A percentile compares a stretch with the other conserved stretches of the same genome.
Evolutionary conservation across 1,140 invertebrate genomes (phyloP).

Genomic region (Zophobas atratus): DNA sequence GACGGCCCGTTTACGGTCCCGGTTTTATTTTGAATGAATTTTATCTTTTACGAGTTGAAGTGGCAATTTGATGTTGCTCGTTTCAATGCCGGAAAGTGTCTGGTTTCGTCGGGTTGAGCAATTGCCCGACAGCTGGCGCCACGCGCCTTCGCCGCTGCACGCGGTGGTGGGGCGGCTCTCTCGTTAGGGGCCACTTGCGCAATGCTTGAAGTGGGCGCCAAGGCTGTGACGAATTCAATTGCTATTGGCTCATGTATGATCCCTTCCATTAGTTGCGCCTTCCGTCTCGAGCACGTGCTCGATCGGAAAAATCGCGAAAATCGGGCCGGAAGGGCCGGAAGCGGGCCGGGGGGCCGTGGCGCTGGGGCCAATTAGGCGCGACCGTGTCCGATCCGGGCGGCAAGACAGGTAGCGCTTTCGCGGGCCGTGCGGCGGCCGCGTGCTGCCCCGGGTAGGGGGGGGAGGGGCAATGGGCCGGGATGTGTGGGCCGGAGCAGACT

Average conservation of each 20-base stretch:
- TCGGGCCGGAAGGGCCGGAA: slow-evolving; percentile 3
- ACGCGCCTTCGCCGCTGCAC: slow-evolving; percentile 51
- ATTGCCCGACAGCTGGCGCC: slow-evolving; percentile 62
- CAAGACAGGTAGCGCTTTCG: slow-evolving; percentile 2
- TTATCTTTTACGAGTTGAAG: slow-evolving; percentile 64
- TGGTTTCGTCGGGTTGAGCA: slow-evolving; percentile 59
- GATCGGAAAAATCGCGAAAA: neutral
- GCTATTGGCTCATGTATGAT: slow-evolving; percentile 65
- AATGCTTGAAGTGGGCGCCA: slow-evolving; percentile 64
- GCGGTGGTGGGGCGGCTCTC: slow-evolving; percentile 55
- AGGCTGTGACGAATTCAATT: slow-evolving; percentile 65
- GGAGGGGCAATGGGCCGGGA: slow-evolving; percentile 66
- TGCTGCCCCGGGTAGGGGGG: slow-evolving; percentile 53
- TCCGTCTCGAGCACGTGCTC: slow-evolving; percentile 29
- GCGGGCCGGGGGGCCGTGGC: slow-evolving; percentile 46
- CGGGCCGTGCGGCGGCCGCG: neutral
- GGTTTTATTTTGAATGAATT: slow-evolving; percentile 62
- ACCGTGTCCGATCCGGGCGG: slow-evolving; percentile 6
- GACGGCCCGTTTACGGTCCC: neutral
- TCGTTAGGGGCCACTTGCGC: slow-evolving; percentile 64
- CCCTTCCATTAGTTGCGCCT: slow-evolving; percentile 63
- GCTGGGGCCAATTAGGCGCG: slow-evolving; percentile 42
- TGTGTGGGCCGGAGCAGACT: slow-evolving; percentile 66
- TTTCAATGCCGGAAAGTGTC: slow-evolving; percentile 63
- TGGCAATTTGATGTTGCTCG: slow-evolving; percentile 66